Evolutionary conservation across 2,888 invertebrate genomes (phyloP), one percentile per base, ranked within the genome.

Genomic region (Ditula angustiorana): DNA sequence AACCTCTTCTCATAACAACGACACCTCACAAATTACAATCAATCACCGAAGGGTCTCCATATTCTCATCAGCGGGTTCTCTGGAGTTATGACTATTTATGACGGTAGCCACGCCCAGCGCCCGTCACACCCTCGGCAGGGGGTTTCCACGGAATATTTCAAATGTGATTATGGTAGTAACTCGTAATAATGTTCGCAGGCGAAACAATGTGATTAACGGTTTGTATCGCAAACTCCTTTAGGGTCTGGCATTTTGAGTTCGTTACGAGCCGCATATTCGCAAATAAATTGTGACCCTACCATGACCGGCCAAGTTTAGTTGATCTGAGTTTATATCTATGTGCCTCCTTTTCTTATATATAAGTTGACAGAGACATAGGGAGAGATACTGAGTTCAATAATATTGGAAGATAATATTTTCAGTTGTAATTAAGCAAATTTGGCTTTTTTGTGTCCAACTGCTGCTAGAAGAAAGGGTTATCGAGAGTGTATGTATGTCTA

Each of bases 1-100:
- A 30, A 30, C 10, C n/a, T 16, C n/a, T n/a, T 37, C 7, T 37
- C 16, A 37, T 19, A 8, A 10, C 41, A 11, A 1, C 3, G 7
- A 19, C 4, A n/a, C 41, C 10, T 41, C 41, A 19, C 19, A 19
- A 41, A 41, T 41, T 41, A 41, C 41, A 19, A 41, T 61, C 28
- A 35, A 47, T 61, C 55, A 61, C 47, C 24, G 26, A 55, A 28
- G 61, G 55, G 37, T 53, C 53, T 2, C 24, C n/a, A n/a, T 16
- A 23, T 37, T 61, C 35, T 61, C 35, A 55, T 61, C 47, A 61
- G 11, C 16, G 16, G 21, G 13, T 41, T 1, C 26, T 26, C 7
- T 26, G 44, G 44, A 11, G 37, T 61, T 49, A 37, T 61, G 35
- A 28, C 11, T 61, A 61, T 61, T 61, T 61, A 61, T 47, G 47